These are phyloP conservation scores for Synergus umbraculus DNA, from an alignment of 2,888 invertebrate species.

Conservation along the genomic window DNA sequence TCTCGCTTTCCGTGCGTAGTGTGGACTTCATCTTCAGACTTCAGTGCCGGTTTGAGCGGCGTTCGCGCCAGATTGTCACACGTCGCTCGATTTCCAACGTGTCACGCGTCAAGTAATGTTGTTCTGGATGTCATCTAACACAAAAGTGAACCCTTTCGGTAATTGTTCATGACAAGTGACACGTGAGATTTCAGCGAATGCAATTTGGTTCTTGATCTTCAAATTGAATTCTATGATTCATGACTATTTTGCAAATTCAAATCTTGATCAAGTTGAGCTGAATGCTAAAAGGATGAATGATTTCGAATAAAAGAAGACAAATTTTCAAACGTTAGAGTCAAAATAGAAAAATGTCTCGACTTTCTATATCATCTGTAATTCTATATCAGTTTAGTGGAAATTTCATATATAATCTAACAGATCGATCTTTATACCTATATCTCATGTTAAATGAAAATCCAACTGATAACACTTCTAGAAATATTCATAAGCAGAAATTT, in stretches of 20 bases:
- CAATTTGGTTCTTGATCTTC: constrained; percentile 24
- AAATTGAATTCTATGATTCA: not conserved
- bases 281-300: too few relatives aligned
- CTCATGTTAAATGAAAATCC: not conserved
- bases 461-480: not conserved
- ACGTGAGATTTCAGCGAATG: constrained; percentile 38
- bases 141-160: constrained; percentile 34
- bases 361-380: not conserved
- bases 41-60: constrained; percentile 63
- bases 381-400: not conserved
- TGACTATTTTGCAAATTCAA: not conserved
- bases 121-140: constrained; percentile 40
- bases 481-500: not conserved
- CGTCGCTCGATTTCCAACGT: constrained; percentile 49
- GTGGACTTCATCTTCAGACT: constrained; percentile 47
- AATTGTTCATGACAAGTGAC: constrained; percentile 32
- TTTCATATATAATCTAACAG: not conserved
- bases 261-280: not conserved
- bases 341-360: not conserved
- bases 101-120: constrained; percentile 52
- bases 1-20: not conserved
- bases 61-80: constrained; percentile 58
- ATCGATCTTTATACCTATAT: not conserved
- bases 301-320: not conserved
- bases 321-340: too few relatives aligned